Evolutionary conservation across 2,113 vertebrate species (phyloP), one percentile per base, ranked within the genome.

Genomic region (Ornithorhynchus anatinus): DNA sequence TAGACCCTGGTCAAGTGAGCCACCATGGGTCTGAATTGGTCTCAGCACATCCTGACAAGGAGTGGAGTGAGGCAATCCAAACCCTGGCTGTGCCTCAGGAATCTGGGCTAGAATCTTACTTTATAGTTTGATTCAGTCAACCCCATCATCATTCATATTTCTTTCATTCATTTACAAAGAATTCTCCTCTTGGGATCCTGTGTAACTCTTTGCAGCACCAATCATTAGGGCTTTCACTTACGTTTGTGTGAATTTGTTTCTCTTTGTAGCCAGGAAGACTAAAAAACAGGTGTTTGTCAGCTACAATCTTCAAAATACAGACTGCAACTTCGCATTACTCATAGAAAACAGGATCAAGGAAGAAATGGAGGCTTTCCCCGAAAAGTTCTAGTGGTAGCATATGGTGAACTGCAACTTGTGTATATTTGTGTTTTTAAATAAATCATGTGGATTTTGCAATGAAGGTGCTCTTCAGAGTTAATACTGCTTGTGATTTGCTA

Each of bases 241-340:
- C 10, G 6, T 8, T 27, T 17, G n/a, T 42, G 57, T 59, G 47
- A 19, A n/a, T 47, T 13, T 77, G 19, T 47, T 79, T 86, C 57
- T 78, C 47, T 70, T 91, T 81, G 33, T 86, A 99, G 98, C 97
- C 77, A 96, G 95, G 94, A 98, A 95, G 93, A 99, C 97, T 5
- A 94, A 93, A 86, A 99, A 98, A 69, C 98, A 99, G 84, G 92
- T 99, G 39, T 99, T 96, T 87, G 95, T 97, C 84, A 99, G 97
- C 84, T 96, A 97, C 83, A 97, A 95, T 52, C 92, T 99, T 44
- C 94, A 94, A 4, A 89, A 90, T 74, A 94, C 93, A 1, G 94
- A 97, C 89, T 89, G 92, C 73, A 94, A 62, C 85, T 90, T 97
- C 52, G 84, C 93, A 19, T 86, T 99, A 13, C 86, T 96, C 29